Evolutionary conservation across 2,888 invertebrate genomes (phyloP).

Genomic region (Chymomyza procnemis): DNA sequence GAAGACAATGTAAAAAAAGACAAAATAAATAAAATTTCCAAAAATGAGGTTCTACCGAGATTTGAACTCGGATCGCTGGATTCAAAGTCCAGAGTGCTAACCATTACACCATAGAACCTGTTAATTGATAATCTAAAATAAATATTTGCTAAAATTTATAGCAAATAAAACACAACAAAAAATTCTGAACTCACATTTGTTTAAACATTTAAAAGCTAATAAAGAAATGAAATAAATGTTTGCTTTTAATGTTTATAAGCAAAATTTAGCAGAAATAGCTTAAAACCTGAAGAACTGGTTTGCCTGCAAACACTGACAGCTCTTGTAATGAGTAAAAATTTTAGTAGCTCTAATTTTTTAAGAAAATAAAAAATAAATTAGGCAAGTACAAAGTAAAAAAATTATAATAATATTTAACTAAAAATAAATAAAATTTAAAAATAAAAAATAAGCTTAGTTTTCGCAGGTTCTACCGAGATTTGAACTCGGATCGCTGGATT

Average conservation of each 20-base stretch:
- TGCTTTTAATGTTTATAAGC: no score
- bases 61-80: conserved; percentile 79
- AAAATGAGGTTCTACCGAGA: conserved; percentile 78
- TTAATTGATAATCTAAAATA: background rate
- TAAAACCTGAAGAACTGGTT: no score
- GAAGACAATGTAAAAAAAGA: no score
- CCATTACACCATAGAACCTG: conserved; percentile 78
- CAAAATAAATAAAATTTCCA: background rate
- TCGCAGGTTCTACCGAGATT: conserved; percentile 79
- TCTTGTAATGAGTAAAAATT: no score
- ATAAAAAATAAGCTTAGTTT: background rate
- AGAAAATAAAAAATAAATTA: background rate
- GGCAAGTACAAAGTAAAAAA: background rate
- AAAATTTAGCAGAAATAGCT: no score
- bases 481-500: conserved; percentile 79
- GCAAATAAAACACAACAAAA: no score
- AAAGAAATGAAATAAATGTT: no score
- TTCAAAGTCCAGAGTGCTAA: conserved; percentile 79
- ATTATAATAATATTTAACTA: background rate
- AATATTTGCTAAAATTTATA: background rate
- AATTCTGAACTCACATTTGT: background rate
- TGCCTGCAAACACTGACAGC: no score
- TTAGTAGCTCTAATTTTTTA: no score
- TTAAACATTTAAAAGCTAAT: no score
- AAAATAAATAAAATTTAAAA: background rate